Evolutionary conservation across 2,113 vertebrate species (phyloP).

Genomic region (Micronycteris hirsuta): DNA sequence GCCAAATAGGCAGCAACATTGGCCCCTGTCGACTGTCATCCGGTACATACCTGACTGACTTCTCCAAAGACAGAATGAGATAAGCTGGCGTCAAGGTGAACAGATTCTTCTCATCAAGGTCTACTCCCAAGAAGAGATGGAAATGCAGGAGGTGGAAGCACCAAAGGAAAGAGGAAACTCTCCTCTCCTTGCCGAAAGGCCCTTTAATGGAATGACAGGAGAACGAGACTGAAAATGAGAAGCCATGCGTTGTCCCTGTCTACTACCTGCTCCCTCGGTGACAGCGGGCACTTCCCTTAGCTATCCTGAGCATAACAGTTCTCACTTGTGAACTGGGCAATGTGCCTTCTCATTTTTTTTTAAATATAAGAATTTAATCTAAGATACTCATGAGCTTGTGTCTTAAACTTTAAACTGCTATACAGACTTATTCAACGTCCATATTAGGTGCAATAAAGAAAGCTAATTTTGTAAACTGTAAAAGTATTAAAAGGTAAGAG

Average conservation of each 20-base stretch:
- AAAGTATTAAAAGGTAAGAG: neutral
- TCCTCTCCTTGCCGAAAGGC: neutral
- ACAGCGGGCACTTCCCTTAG: neutral
- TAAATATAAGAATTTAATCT: neutral
- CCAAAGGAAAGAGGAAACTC: neutral
- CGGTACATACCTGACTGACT: neutral
- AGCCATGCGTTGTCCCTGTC: neutral
- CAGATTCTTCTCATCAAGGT: neutral
- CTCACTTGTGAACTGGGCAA: neutral
- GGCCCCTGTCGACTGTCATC: neutral
- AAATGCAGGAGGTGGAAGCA: neutral
- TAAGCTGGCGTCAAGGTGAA: neutral
- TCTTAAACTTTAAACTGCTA: neutral
- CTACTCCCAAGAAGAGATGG: neutral
- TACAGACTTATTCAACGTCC: neutral
- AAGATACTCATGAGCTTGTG: neutral
- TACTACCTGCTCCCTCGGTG: neutral
- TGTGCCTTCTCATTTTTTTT: neutral
- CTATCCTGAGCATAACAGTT: neutral
- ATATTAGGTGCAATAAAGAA: neutral
- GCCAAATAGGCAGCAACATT: neutral
- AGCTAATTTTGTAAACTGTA: neutral
- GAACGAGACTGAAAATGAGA: neutral
- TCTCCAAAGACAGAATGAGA: neutral
- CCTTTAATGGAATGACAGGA: neutral